Conservation (phyloP, 2,113 vertebrate species). For the Lates calcarifer region DNA sequence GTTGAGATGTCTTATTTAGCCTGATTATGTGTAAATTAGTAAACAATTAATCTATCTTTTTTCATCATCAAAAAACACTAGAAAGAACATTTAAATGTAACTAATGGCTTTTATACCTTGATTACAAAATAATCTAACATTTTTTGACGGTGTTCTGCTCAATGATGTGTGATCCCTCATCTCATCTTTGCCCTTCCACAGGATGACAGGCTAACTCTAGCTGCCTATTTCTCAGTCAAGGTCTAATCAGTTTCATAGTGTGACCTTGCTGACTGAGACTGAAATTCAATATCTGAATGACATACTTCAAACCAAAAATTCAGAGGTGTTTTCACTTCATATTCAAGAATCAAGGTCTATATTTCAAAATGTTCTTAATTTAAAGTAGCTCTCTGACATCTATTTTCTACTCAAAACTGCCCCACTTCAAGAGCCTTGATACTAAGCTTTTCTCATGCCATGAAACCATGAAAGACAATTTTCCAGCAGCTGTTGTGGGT, state of each 20-base stretch:
- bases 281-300: slow-evolving; percentile 32
- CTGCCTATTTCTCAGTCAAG: slow-evolving; percentile 24
- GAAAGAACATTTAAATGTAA: background rate
- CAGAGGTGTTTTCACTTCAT: slow-evolving; percentile 6
- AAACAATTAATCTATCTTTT: too few relatives aligned
- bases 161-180: background rate
- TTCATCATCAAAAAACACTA: background rate
- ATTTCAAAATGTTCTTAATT: background rate
- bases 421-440: slow-evolving; percentile 17
- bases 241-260: slow-evolving; percentile 31
- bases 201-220: slow-evolving; percentile 5
- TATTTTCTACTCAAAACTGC: slow-evolving; percentile 10
- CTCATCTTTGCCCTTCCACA: background rate
- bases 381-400: background rate
- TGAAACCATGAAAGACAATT: slow-evolving; percentile 12
- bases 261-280: slow-evolving; percentile 26
- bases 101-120: background rate
- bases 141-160: background rate
- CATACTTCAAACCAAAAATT: background rate
- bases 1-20: background rate
- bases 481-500: background rate
- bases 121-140: background rate
- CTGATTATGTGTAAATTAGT: background rate
- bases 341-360: background rate
- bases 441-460: background rate